These are phyloP conservation scores for Oithona nana DNA, from an alignment of 2,888 invertebrate species.

Conservation along the genomic window DNA sequence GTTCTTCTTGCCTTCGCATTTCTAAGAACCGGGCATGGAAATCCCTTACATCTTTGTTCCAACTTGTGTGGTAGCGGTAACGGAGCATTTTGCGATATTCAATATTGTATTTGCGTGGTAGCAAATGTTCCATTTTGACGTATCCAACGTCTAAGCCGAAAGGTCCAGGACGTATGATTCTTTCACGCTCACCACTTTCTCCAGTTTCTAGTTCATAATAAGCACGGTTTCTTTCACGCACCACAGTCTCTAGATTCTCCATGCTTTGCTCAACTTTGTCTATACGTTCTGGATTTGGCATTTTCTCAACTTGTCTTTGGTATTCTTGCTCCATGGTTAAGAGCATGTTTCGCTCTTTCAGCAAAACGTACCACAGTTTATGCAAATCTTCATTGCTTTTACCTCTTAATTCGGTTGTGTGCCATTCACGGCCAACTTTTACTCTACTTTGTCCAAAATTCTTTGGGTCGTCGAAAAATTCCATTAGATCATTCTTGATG, in stretches of 20 bases:
- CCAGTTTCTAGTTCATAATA: conserved; percentile 76
- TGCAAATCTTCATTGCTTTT: conserved; percentile 90
- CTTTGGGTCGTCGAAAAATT: conserved; percentile 69
- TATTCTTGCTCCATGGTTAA: conserved; percentile 78
- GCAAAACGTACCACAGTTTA: conserved; percentile 75
- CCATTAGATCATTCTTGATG: neutral
- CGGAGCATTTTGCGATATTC: conserved; percentile 3
- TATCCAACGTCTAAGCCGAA: conserved; percentile 10
- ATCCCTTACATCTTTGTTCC: neutral
- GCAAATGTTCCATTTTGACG: neutral
- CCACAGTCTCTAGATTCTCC: conserved; percentile 72
- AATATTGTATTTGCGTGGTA: neutral
- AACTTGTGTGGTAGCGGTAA: neutral
- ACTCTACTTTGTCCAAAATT: conserved; percentile 61
- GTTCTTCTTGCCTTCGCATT: neutral
- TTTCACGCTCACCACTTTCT: conserved; percentile 47
- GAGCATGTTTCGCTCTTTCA: conserved; percentile 94
- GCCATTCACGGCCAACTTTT: conserved; percentile 70
- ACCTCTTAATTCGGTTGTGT: conserved; percentile 65
- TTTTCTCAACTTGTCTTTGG: conserved; percentile 41
- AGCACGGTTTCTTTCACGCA: conserved; percentile 77
- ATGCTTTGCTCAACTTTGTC: conserved; percentile 71
- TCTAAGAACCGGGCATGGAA: neutral
- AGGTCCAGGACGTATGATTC: neutral
- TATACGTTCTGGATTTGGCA: conserved; percentile 78